Conservation (phyloP, 2,113 vertebrate genomes). For the Oryzias woworae region DNA sequence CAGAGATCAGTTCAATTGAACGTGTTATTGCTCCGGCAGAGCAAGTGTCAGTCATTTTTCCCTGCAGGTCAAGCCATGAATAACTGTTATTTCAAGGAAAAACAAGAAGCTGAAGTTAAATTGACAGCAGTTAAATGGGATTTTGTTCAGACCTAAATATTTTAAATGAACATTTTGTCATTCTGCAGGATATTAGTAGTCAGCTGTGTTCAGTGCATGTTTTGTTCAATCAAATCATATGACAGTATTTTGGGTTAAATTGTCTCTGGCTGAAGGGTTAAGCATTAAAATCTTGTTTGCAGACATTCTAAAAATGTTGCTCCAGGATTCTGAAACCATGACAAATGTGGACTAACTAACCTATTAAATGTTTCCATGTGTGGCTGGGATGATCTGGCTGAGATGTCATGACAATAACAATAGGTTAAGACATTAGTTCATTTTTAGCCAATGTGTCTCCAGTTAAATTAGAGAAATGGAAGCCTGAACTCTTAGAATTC, state of each 20-base stretch:
- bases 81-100: slow-evolving; percentile 57
- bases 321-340: too few relatives aligned
- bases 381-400: too few relatives aligned
- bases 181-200: background rate
- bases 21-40: slow-evolving; percentile 54
- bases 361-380: too few relatives aligned
- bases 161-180: slow-evolving; percentile 18
- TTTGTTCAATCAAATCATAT: background rate
- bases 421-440: slow-evolving; percentile 3
- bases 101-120: slow-evolving; percentile 37
- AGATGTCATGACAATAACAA: background rate
- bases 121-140: slow-evolving; percentile 55
- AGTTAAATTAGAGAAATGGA: slow-evolving; percentile 49
- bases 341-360: too few relatives aligned
- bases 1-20: slow-evolving; percentile 52
- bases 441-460: slow-evolving; percentile 37
- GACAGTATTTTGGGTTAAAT: background rate
- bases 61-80: slow-evolving; percentile 48
- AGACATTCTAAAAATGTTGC: too few relatives aligned
- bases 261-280: too few relatives aligned
- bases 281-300: too few relatives aligned
- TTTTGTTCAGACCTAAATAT: slow-evolving; percentile 40
- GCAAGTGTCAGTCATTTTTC: slow-evolving; percentile 62
- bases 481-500: slow-evolving; percentile 27
- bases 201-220: background rate